These are phyloP conservation scores for Notamacropus eugenii DNA, from an alignment of 2,797 vertebrate species.

Conservation along the genomic window DNA sequence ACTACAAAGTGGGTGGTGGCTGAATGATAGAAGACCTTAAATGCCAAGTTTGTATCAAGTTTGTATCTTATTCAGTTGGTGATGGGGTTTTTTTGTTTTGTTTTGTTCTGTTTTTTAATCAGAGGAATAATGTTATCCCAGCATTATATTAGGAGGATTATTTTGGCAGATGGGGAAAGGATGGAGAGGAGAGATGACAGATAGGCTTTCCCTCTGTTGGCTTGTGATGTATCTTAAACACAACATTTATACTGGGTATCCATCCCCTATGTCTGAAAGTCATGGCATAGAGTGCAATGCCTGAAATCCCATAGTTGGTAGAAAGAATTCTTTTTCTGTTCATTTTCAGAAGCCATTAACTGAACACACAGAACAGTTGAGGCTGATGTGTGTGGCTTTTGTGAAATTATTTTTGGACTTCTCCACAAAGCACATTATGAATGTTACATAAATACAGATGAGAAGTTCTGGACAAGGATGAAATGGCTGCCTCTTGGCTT, in stretches of 20 bases:
- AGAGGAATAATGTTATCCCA: background rate
- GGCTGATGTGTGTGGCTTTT: background rate
- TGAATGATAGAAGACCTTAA: background rate
- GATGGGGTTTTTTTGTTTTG: background rate
- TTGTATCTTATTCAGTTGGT: background rate
- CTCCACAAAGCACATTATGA: slow-evolving; percentile 5
- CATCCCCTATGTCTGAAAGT: background rate
- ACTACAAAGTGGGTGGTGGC: background rate
- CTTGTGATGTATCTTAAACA: background rate
- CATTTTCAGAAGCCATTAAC: background rate
- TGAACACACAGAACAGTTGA: slow-evolving; percentile 18
- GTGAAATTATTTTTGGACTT: slow-evolving; percentile 6
- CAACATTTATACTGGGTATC: background rate
- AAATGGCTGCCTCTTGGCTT: slow-evolving; percentile 32
- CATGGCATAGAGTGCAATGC: background rate
- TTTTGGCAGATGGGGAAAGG: background rate
- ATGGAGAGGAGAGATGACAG: background rate
- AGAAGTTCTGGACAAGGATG: slow-evolving; percentile 14
- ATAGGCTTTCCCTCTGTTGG: background rate
- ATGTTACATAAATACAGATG: slow-evolving; percentile 37
- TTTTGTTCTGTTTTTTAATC: background rate
- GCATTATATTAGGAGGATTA: background rate
- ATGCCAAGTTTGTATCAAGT: background rate
- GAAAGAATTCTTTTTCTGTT: background rate
- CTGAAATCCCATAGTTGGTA: background rate